Evolutionary conservation across 2,888 invertebrate species (phyloP), one percentile per base, ranked within the genome.

Genomic region (Nemotelus pantherinus): DNA sequence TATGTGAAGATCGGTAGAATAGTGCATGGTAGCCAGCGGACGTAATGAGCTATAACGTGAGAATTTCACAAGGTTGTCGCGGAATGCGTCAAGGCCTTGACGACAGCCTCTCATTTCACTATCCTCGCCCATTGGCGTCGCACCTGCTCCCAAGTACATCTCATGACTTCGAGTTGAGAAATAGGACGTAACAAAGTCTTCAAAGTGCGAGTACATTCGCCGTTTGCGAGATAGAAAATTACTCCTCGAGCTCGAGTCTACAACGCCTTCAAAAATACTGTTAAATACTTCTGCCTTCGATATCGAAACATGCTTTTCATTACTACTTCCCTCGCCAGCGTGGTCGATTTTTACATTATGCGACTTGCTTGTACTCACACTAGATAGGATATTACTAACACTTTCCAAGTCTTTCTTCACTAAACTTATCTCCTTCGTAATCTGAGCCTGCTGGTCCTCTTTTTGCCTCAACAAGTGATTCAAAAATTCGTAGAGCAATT

Each of bases 141-240:
- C 3, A 65, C 84, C 83, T 4, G 85, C 84, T 0, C 89, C 89
- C 84, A 94, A 92, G 83, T 92, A 90, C 55, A 94, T 85, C 83
- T 93, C 93, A 85, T 92, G 92, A 0, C 93, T 91, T 72, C 95
- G 90, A 60, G 93, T 91, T 3, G 92, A 90, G 85, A 96, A 94
- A 86, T 97, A 97, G 81, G 95, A 94, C 84, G 94, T 91, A 65
- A 95, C 94, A 84, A 97, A 93, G 86, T 96, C 96, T 78, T 95
- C 95, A 85, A 96, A 96, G 88, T 97, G 95, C n/a, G 79, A 77
- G 79, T 80, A 78, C 80, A 80, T 79, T 47, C 80, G 63, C 41
- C 79, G 74, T 58, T 80, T 80, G 3, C 80, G 79, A 7, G 80
- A 77, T 41, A 77, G 48, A 76, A 80, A 80, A 78, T 78, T 80